These are phyloP conservation scores for Elymnias hypermnestra DNA, from an alignment of 1,140 invertebrate species.

Conservation along the genomic window DNA sequence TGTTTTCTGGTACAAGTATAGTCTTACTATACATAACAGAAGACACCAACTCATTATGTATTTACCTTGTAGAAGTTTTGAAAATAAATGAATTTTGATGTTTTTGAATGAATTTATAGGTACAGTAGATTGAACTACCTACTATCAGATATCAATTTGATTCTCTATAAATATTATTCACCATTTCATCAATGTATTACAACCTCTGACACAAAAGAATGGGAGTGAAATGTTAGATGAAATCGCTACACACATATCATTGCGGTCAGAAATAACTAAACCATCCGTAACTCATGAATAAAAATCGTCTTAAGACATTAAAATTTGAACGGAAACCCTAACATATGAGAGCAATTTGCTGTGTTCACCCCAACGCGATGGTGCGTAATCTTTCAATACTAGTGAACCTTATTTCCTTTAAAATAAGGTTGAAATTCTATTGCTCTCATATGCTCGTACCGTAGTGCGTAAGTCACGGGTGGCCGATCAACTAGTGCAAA, in stretches of 20 bases:
- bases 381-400: conserved; percentile 20
- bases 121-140: no score
- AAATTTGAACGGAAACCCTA: conserved; percentile 36
- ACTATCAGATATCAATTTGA: no score
- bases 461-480: conserved; percentile 41
- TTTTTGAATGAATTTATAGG: no score
- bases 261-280: conserved; percentile 5
- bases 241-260: background rate
- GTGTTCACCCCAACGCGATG: conserved; percentile 33
- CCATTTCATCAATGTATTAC: no score
- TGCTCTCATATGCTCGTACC: conserved; percentile 1
- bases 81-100: no score
- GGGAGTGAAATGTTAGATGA: no score
- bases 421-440: conserved; percentile 6
- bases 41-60: no score
- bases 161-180: no score
- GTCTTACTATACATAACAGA: no score
- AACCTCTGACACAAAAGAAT: background rate
- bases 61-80: no score
- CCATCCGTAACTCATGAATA: conserved; percentile 21
- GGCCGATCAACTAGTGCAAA: conserved; percentile 50
- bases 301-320: conserved; percentile 25
- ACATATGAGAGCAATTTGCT: conserved; percentile 33
- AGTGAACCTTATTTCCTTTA: background rate
- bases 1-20: no score